Evolutionary conservation across 2,888 invertebrate genomes (phyloP).

Genomic region (Lissonota sp.): DNA sequence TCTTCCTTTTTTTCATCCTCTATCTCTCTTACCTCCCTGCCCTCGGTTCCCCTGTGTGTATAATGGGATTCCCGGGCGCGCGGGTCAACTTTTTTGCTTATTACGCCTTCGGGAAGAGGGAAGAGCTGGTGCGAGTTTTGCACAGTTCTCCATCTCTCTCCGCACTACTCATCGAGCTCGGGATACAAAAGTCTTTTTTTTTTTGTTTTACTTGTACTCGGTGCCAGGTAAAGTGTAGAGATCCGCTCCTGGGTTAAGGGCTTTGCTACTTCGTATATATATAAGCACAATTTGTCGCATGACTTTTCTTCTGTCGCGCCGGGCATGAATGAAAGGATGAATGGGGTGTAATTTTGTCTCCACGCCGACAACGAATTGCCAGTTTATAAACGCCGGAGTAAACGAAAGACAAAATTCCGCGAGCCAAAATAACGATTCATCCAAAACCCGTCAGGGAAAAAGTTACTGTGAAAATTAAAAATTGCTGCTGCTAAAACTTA

Average conservation of each 20-base stretch:
- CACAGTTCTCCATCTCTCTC: slow-evolving; percentile 9
- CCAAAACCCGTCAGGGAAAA: slow-evolving; percentile 16
- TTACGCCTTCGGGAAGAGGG: slow-evolving; percentile 67
- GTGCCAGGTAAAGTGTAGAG: slow-evolving; percentile 10
- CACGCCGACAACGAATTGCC: slow-evolving; percentile 63
- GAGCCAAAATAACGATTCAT: slow-evolving; percentile 5
- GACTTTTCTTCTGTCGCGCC: slow-evolving; percentile 55
- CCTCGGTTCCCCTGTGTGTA: slow-evolving; percentile 64
- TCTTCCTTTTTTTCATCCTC: slow-evolving; percentile 29
- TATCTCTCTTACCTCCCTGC: slow-evolving; percentile 72
- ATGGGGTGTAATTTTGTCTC: slow-evolving; percentile 77
- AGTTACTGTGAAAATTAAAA: background rate
- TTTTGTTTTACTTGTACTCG: slow-evolving; percentile 3
- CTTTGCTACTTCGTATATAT: background rate
- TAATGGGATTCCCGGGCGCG: slow-evolving; percentile 71
- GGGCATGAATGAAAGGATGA: slow-evolving; percentile 80
- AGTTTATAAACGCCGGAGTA: slow-evolving; percentile 39
- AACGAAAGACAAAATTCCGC: slow-evolving; percentile 9
- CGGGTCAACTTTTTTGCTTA: slow-evolving; percentile 78
- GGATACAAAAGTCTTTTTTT: slow-evolving; percentile 2
- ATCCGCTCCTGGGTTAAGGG: slow-evolving; percentile 17
- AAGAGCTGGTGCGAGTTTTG: slow-evolving; percentile 45
- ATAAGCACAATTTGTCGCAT: slow-evolving; percentile 17
- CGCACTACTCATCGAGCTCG: slow-evolving; percentile 12
- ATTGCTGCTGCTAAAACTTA: too few relatives aligned